A percentile compares a stretch with the other conserved stretches of the same genome.
These are phyloP conservation scores for Encarsia formosa DNA, from an alignment of 2,888 invertebrate genomes.

Conservation along the genomic window DNA sequence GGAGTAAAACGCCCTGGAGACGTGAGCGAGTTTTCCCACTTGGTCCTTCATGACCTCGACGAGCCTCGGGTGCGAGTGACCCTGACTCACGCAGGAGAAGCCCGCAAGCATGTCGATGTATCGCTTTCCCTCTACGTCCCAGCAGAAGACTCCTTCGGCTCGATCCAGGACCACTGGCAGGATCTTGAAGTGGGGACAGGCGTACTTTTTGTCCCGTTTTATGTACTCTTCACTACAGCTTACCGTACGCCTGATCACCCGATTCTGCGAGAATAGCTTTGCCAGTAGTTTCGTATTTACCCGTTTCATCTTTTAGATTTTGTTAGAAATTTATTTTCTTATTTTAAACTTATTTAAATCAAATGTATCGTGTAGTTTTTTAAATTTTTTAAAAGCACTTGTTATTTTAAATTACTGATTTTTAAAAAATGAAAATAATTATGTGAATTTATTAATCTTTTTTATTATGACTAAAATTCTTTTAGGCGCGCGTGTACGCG, in stretches of 20 bases:
- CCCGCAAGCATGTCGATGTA: conserved; percentile 79
- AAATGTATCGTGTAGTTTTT: too few relatives aligned
- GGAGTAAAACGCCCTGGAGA: conserved; percentile 74
- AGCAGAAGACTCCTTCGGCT: conserved; percentile 69
- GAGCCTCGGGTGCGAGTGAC: conserved; percentile 73
- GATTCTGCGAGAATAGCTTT: too few relatives aligned
- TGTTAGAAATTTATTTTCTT: too few relatives aligned
- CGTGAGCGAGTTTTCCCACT: conserved; percentile 63
- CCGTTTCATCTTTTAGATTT: conserved; percentile 35
- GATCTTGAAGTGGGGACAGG: conserved; percentile 71
- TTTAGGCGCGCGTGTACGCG: too few relatives aligned
- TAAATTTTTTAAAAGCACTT: too few relatives aligned
- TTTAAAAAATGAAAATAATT: too few relatives aligned
- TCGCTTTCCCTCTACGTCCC: conserved; percentile 75
- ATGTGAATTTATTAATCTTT: too few relatives aligned
- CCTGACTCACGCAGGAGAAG: conserved; percentile 78
- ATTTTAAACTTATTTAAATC: too few relatives aligned
- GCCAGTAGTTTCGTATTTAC: conserved; percentile 24
- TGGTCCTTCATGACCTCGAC: conserved; percentile 59
- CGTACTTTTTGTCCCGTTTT: conserved; percentile 60
- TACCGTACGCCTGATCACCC: conserved; percentile 30
- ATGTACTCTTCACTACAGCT: conserved; percentile 47
- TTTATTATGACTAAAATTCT: too few relatives aligned
- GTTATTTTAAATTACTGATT: too few relatives aligned
- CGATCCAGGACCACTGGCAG: conserved; percentile 64